Evolutionary conservation across 37 sponge, comb jelly and placozoan genomes (phyloP).

Genomic region (Oopsacas minuta): DNA sequence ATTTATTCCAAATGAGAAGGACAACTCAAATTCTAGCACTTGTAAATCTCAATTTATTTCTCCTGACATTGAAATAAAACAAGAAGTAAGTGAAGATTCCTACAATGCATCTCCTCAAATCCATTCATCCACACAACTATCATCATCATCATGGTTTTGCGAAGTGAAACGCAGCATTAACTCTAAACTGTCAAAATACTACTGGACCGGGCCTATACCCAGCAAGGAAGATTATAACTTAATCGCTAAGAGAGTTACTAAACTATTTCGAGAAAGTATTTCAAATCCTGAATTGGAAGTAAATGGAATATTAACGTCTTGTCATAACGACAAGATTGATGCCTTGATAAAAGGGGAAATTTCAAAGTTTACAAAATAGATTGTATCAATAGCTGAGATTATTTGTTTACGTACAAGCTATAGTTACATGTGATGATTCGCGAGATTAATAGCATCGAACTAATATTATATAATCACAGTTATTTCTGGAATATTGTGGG

Average conservation of each 20-base stretch:
- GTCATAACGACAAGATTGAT: background rate
- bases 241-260: background rate
- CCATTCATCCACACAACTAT: background rate
- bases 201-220: background rate
- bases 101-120: background rate
- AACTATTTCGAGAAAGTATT: background rate
- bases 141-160: background rate
- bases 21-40: background rate
- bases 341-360: background rate
- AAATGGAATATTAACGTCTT: background rate
- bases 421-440: too few relatives aligned
- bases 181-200: background rate
- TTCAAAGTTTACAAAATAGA: background rate
- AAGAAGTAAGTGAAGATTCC: background rate
- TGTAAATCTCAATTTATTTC: background rate
- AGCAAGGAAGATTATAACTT: background rate
- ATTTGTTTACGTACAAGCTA: too few relatives aligned
- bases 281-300: background rate
- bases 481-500: too few relatives aligned
- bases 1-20: background rate
- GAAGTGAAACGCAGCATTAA: constrained; percentile 2
- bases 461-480: too few relatives aligned
- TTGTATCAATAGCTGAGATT: too few relatives aligned
- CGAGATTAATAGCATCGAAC: too few relatives aligned
- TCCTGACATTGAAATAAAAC: background rate